Evolutionary conservation across 2,888 invertebrate genomes (phyloP).

Genomic region (Hirtodrosophila confusa): DNA sequence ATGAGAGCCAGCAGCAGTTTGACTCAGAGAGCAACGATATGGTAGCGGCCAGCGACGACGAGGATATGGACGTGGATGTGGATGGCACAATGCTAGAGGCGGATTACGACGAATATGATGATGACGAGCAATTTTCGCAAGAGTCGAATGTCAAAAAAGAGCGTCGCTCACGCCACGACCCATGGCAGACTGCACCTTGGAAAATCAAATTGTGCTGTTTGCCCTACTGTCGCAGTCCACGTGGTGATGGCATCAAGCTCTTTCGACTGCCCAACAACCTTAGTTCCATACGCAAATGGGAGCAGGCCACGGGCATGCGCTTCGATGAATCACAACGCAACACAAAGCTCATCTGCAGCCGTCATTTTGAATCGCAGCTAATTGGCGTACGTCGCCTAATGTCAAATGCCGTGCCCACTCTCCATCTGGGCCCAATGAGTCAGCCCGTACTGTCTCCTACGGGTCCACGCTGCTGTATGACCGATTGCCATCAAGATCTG

Average conservation of each 20-base stretch:
- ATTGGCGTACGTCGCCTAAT: constrained; percentile 77
- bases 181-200: constrained; percentile 40
- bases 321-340: constrained; percentile 68
- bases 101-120: constrained; percentile 32
- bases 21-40: background rate
- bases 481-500: constrained; percentile 41
- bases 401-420: constrained; percentile 76
- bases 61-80: constrained; percentile 31
- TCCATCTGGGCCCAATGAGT: constrained; percentile 59
- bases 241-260: constrained; percentile 76
- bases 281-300: constrained; percentile 58
- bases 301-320: constrained; percentile 66
- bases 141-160: constrained; percentile 31
- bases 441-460: background rate
- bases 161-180: constrained; percentile 44
- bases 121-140: constrained; percentile 19
- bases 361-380: constrained; percentile 67
- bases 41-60: constrained; percentile 41
- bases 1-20: constrained; percentile 46
- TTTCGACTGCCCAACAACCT: constrained; percentile 74
- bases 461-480: constrained; percentile 58
- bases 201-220: constrained; percentile 74
- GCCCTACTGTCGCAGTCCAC: constrained; percentile 77
- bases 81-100: constrained; percentile 33
- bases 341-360: constrained; percentile 68